A percentile compares a stretch with the other conserved stretches of the same genome.
Evolutionary conservation across 1,140 invertebrate species (phyloP).

Genomic region (Samia ricini): DNA sequence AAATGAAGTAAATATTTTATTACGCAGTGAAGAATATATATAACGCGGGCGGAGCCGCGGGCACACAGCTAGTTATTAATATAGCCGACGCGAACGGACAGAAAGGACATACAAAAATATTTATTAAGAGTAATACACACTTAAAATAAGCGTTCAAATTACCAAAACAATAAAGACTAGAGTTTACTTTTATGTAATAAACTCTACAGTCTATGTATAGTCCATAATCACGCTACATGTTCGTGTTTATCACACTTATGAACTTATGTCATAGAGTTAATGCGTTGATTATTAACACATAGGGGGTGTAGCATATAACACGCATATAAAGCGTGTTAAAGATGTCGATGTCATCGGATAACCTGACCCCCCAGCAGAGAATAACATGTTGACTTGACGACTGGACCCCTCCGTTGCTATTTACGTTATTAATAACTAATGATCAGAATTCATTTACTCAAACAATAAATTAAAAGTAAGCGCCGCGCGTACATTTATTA

Average conservation of each 20-base stretch:
- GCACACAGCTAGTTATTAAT: too few species aligned
- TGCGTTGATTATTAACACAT: not conserved
- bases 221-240: not conserved
- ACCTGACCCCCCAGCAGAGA: slow-evolving; percentile 22
- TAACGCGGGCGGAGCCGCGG: too few species aligned
- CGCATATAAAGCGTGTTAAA: not conserved
- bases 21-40: too few species aligned
- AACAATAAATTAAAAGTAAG: not conserved
- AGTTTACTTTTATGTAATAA: too few species aligned
- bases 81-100: too few species aligned
- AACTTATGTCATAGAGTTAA: not conserved
- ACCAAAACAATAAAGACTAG: too few species aligned
- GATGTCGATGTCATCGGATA: slow-evolving; percentile 12
- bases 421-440: not conserved
- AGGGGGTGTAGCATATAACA: slow-evolving; percentile 31
- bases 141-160: too few species aligned
- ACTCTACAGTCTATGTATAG: too few species aligned
- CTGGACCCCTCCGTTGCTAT: not conserved
- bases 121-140: too few species aligned
- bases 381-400: slow-evolving; percentile 23
- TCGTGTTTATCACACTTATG: not conserved
- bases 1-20: too few species aligned
- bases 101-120: too few species aligned
- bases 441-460: not conserved
- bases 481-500: too few species aligned